These are phyloP conservation scores for Neolamprologus tretocephalus DNA, from an alignment of 2,113 vertebrate species.

Conservation along the genomic window DNA sequence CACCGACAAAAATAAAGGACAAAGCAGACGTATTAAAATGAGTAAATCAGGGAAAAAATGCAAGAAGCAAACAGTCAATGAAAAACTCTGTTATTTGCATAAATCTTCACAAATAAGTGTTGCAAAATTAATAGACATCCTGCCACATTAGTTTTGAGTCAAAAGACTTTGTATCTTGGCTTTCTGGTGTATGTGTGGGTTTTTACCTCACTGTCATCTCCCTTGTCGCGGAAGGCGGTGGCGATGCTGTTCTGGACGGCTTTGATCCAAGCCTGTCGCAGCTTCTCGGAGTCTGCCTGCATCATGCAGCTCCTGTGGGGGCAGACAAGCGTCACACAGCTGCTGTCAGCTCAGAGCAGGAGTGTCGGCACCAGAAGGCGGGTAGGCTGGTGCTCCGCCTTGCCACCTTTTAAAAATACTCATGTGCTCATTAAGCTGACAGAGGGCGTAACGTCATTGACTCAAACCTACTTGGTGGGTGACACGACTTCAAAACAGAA, in stretches of 20 bases:
- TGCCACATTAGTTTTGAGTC: not conserved
- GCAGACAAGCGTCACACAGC: not conserved
- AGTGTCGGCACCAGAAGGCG: not conserved
- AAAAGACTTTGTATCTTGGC: not conserved
- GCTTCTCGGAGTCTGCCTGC: constrained; percentile 94
- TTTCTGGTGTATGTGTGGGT: not conserved
- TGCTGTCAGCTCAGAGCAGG: not conserved
- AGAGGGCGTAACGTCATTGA: not conserved
- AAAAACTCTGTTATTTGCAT: not conserved
- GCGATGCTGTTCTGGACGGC: constrained; percentile 96
- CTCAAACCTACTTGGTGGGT: constrained; percentile 85
- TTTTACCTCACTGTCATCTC: constrained; percentile 82
- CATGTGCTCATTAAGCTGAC: not conserved
- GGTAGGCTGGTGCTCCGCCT: not conserved
- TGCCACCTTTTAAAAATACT: not conserved
- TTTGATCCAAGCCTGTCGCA: constrained; percentile 94
- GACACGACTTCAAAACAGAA: constrained; percentile 99
- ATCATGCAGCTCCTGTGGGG: constrained; percentile 90
- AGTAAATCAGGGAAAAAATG: not conserved
- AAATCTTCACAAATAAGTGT: not conserved
- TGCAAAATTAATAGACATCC: fast-evolving
- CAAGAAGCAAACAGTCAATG: not conserved
- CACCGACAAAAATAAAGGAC: not conserved
- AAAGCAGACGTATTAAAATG: not conserved
- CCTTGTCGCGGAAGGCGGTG: constrained; percentile 92